Evolutionary conservation across 2,797 vertebrate genomes (phyloP), one percentile per base, ranked within the genome.

Genomic region (Takifugu ocellatus): DNA sequence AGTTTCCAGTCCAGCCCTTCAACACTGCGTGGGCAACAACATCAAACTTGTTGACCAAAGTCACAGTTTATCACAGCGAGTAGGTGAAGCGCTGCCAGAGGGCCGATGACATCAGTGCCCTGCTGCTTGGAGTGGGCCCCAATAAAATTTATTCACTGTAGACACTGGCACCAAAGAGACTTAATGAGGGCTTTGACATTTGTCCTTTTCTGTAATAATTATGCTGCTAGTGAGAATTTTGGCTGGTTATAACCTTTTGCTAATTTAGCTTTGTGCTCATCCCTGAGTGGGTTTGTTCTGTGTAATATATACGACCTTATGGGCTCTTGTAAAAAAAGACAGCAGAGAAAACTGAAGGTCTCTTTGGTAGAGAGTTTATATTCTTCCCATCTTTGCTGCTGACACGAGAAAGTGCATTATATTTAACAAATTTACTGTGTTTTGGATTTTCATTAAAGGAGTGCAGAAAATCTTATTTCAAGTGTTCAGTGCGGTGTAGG

Each of bases 161-260:
- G 79, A 66, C 58, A 66, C 56, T 56, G 82, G 74, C 79, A 82
- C 74, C 83, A 78, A 66, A 68, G 62, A 67, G 64, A 78, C 56
- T 69, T 79, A 78, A 85, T 74, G 70, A 83, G 70, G 68, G 33
- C 72, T 75, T 58, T 83, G 82, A 86, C 80, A 81, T 87, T 83
- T 84, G 81, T 70, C 59, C 73, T 53, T 57, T 55, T 49, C 65
- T 66, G 65, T 66, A 56, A 75, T 85, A 78, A 82, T 83, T 63
- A 79, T 61, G 59, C 66, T 65, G 62, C 76, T 67, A 60, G 46
- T 66, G 54, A 73, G 74, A 64, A 64, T 74, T 64, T 2, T n/a
- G 25, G 75, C 66, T 14, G 46, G 53, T 56, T 39, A 2, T 68
- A 75, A 78, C 68, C 73, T 73, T 59, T 51, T 51, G 36, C n/a